These are phyloP conservation scores for Pangasianodon gigas DNA, from an alignment of 2,113 vertebrate species.

Conservation along the genomic window DNA sequence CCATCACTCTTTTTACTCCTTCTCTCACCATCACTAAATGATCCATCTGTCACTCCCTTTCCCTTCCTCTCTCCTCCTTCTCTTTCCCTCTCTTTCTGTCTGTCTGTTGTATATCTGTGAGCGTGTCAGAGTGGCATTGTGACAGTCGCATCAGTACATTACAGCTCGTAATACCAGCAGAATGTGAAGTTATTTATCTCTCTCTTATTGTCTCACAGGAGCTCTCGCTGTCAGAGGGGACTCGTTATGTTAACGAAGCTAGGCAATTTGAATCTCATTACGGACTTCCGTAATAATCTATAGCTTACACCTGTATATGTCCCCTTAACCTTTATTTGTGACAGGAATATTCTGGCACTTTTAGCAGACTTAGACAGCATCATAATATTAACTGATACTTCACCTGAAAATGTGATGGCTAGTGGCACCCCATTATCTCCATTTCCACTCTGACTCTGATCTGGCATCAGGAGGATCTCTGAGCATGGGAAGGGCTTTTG, in stretches of 20 bases:
- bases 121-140: not conserved
- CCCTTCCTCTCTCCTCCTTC: not conserved
- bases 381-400: not conserved
- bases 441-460: not conserved
- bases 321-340: not conserved
- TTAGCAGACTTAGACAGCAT: not conserved
- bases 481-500: not conserved
- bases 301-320: not conserved
- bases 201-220: not conserved
- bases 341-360: not conserved
- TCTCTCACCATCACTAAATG: not conserved
- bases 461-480: not conserved
- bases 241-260: conserved; percentile 24
- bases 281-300: conserved; percentile 15
- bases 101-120: not conserved
- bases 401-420: not conserved
- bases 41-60: not conserved
- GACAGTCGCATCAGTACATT: not conserved
- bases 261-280: conserved; percentile 27
- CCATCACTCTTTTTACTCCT: not conserved
- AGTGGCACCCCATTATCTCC: not conserved
- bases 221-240: not conserved
- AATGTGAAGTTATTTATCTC: conserved; percentile 3
- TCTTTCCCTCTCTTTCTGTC: not conserved
- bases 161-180: not conserved